These are phyloP conservation scores for Sinosuthora webbiana DNA, from an alignment of 2,113 vertebrate species.

Conservation along the genomic window DNA sequence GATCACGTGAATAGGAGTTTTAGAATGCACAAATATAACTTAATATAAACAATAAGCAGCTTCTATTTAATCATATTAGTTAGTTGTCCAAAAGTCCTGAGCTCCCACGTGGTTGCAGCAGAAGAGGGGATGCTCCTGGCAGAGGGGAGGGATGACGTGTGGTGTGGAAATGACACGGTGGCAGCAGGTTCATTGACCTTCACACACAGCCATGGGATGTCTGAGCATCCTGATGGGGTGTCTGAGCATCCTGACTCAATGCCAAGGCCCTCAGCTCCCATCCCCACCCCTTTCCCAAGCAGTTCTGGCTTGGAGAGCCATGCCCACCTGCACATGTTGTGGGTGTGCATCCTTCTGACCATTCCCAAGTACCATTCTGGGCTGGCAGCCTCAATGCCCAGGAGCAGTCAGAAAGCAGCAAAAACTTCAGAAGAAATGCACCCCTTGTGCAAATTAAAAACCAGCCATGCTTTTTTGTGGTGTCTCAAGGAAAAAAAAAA, in stretches of 20 bases:
- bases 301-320: background rate
- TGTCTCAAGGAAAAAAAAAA: background rate
- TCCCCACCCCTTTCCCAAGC: background rate
- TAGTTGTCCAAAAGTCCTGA: too few relatives aligned
- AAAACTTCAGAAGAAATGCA: background rate
- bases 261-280: background rate
- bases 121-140: background rate
- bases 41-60: too few relatives aligned
- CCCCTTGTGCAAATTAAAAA: background rate
- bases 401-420: background rate
- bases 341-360: background rate
- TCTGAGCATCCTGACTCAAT: background rate
- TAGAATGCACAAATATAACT: too few relatives aligned
- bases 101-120: background rate
- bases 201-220: background rate
- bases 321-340: fast-evolving
- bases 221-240: background rate
- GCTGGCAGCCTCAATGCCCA: background rate
- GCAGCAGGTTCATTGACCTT: background rate
- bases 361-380: fast-evolving
- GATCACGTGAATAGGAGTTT: too few relatives aligned
- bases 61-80: too few relatives aligned
- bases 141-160: fast-evolving
- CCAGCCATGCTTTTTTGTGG: background rate
- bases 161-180: background rate